Base-by-base conservation (phyloP, 2,888 invertebrate species). In the Caenorhabditis sinica region DNA sequence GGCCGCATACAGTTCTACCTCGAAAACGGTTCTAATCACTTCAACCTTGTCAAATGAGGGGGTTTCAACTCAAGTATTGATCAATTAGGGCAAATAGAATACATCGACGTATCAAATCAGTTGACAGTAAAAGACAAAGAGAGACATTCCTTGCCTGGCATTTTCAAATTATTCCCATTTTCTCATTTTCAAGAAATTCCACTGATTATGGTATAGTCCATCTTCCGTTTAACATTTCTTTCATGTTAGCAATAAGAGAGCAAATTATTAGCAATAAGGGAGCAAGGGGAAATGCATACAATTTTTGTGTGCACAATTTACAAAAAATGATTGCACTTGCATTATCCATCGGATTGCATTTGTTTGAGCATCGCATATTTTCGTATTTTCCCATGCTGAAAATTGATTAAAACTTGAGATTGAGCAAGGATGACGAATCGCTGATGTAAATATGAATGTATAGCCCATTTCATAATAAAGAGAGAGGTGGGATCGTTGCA, bases 61-160 rank as follows among this genome's bases (percentile, higher is more conserved):
- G 49, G 40, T 53, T 23, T 60, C 69, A 72, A 66, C 72, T 77
- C 61, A 20, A 79, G 73, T 73, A 80, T 81, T 43, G 73, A 81
- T 81, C 73, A 81, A 81, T 73, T 74, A 81, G 30, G 60, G 25
- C 73, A 63, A 66, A 30, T 49, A 40, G 68, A 61, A 72, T 80
- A 66, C 68, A 58, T 60, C 73, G 79, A 72, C 81, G 45, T 74
- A 81, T 81, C 81, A 74, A 81, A 81, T 81, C 81, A 81, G 63
- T 68, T 79, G 79, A 72, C 58, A 77, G 53, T 45, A 51, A 36
- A 77, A 53, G 58, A 58, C 40, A 43, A 69, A 77, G 51, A 56
- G 65, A 56, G 65, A 75, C 75, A 75, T 30, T 75, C 40, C 43
- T 61, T 61, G 15, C 51, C 36, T 65, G 65, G 53, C 65, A 74